Conservation (phyloP, 2,888 invertebrate species). For the Tachina fera region DNA sequence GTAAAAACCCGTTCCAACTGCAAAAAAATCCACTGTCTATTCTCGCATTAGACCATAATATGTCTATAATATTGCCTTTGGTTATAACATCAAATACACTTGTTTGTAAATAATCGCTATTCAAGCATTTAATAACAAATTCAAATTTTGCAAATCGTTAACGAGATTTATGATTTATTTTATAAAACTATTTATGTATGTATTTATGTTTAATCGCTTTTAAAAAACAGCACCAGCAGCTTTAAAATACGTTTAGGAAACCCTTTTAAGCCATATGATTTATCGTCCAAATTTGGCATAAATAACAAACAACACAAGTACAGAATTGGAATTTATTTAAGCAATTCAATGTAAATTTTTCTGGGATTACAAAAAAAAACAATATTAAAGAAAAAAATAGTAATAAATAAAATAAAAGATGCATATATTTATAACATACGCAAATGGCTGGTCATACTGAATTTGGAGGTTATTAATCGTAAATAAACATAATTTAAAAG, state of each 20-base stretch:
- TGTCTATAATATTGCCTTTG: slow-evolving; percentile 55
- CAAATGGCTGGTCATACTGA: slow-evolving; percentile 8
- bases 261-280: slow-evolving; percentile 63
- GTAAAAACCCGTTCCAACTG: not conserved
- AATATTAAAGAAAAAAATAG: not conserved
- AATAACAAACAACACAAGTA: slow-evolving; percentile 42
- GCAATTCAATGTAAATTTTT: slow-evolving; percentile 63
- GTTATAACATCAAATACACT: slow-evolving; percentile 66
- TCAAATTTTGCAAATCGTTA: slow-evolving; percentile 71
- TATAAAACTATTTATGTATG: slow-evolving; percentile 58
- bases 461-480: not conserved
- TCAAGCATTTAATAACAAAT: slow-evolving; percentile 72
- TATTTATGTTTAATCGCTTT: slow-evolving; percentile 38
- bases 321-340: slow-evolving; percentile 55
- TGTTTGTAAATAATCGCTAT: slow-evolving; percentile 68
- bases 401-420: slow-evolving; percentile 4
- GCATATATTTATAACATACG: slow-evolving; percentile 7
- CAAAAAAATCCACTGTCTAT: not conserved
- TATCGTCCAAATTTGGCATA: slow-evolving; percentile 66
- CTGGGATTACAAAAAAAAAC: slow-evolving; percentile 11
- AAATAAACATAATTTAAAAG: not conserved
- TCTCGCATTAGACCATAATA: slow-evolving; percentile 39
- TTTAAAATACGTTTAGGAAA: slow-evolving; percentile 39
- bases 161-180: slow-evolving; percentile 72
- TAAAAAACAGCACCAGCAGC: slow-evolving; percentile 3